phyloP scores from a whole-genome alignment of 2,113 vertebrate genomes.

The Caranx ignobilis region DNA sequence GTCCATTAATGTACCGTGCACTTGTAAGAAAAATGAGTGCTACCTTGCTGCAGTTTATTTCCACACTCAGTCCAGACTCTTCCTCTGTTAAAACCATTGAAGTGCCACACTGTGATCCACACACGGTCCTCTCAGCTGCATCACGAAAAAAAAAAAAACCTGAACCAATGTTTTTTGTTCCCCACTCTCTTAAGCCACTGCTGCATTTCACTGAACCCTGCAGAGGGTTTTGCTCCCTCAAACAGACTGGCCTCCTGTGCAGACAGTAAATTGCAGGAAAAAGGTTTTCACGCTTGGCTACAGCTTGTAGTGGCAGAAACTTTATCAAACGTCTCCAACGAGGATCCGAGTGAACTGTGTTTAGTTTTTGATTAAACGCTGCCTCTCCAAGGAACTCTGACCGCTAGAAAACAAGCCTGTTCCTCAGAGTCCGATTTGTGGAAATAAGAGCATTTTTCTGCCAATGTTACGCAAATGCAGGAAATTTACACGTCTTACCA shows the following conservation, averaged over 20 bases:
- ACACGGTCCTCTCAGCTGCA: constrained; percentile 23
- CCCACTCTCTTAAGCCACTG: constrained; percentile 31
- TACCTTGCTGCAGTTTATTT: constrained; percentile 21
- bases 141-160: constrained; percentile 7
- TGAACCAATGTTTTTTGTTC: constrained; percentile 18
- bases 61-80: background rate
- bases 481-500: constrained; percentile 38
- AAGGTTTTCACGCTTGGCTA: constrained; percentile 75
- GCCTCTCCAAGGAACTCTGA: constrained; percentile 52
- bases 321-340: constrained; percentile 72
- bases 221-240: constrained; percentile 30
- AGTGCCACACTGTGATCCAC: constrained; percentile 10
- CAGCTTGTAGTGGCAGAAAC: constrained; percentile 72
- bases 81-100: constrained; percentile 36
- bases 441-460: constrained; percentile 56
- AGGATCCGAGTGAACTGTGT: constrained; percentile 58
- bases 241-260: constrained; percentile 58
- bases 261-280: constrained; percentile 82
- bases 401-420: constrained; percentile 36
- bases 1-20: constrained; percentile 22
- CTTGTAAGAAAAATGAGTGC: constrained; percentile 2
- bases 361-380: constrained; percentile 65
- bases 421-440: constrained; percentile 42
- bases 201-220: constrained; percentile 45
- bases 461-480: constrained; percentile 40